Percentiles rank a stretch among this genome's conserved stretches.
These are phyloP conservation scores for Desmodus rotundus DNA, from an alignment of 2,113 vertebrate genomes.

Conservation along the genomic window DNA sequence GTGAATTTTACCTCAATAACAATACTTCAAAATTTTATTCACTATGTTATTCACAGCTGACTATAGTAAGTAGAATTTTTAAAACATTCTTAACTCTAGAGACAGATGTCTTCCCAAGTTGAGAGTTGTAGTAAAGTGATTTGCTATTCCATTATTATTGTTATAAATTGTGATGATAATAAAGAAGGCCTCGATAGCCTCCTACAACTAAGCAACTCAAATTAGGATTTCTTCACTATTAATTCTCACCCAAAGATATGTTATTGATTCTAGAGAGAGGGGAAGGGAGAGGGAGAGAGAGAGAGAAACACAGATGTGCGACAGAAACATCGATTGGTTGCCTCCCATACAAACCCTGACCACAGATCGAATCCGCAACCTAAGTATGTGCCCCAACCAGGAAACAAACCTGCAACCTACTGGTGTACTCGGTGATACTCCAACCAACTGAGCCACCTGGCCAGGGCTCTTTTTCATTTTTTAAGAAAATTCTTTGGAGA, in stretches of 20 bases:
- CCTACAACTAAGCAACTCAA: not conserved
- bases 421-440: too few relatives aligned
- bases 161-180: not conserved
- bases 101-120: not conserved
- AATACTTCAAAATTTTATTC: not conserved
- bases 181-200: not conserved
- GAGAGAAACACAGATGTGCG: too few relatives aligned
- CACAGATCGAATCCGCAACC: too few relatives aligned
- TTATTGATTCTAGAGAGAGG: too few relatives aligned
- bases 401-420: too few relatives aligned
- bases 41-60: not conserved
- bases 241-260: too few relatives aligned
- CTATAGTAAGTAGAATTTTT: not conserved
- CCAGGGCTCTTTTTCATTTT: not conserved
- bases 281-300: too few relatives aligned
- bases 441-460: too few relatives aligned
- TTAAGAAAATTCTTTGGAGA: constrained; percentile 7
- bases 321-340: too few relatives aligned
- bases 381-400: too few relatives aligned
- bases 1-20: not conserved
- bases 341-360: too few relatives aligned
- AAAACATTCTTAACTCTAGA: constrained; percentile 3
- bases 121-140: not conserved
- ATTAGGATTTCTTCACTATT: not conserved
- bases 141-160: not conserved